These are phyloP conservation scores for Leucoraja erinaceus DNA, from an alignment of 2,113 vertebrate genomes.

Conservation along the genomic window DNA sequence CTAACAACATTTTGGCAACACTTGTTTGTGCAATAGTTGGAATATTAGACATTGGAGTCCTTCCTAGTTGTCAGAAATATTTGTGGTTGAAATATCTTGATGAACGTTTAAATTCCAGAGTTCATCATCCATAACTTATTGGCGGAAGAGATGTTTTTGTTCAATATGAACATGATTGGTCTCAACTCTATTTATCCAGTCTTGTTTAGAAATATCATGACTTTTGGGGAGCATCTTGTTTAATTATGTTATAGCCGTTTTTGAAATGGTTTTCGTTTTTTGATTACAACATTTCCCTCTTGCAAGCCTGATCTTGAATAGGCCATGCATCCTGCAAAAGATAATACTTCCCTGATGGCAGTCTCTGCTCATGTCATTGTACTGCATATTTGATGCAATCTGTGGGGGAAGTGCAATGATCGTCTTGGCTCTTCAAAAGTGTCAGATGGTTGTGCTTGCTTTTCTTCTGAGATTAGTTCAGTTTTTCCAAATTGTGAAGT, in stretches of 20 bases:
- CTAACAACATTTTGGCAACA: neutral
- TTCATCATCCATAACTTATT: too few species aligned
- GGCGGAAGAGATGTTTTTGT: too few species aligned
- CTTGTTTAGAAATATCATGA: neutral
- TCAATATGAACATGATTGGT: neutral
- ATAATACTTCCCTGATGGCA: too few species aligned
- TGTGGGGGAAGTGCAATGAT: neutral
- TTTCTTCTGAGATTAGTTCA: neutral
- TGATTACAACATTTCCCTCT: neutral
- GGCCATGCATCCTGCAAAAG: neutral
- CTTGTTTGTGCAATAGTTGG: neutral
- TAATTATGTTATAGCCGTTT: too few species aligned
- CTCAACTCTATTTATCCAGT: neutral
- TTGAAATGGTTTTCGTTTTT: too few species aligned
- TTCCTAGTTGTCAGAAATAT: neutral
- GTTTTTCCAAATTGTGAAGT: too few species aligned
- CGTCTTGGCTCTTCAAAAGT: neutral
- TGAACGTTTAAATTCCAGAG: too few species aligned
- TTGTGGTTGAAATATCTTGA: neutral
- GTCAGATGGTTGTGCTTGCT: neutral
- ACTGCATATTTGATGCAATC: neutral
- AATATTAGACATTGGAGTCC: neutral
- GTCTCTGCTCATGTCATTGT: neutral
- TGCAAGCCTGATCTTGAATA: neutral
- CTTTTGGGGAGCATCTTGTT: neutral